A percentile compares a stretch with the other conserved stretches of the same genome.
Conservation (phyloP, 2,888 invertebrate genomes). For the Diplolepis rosae region DNA sequence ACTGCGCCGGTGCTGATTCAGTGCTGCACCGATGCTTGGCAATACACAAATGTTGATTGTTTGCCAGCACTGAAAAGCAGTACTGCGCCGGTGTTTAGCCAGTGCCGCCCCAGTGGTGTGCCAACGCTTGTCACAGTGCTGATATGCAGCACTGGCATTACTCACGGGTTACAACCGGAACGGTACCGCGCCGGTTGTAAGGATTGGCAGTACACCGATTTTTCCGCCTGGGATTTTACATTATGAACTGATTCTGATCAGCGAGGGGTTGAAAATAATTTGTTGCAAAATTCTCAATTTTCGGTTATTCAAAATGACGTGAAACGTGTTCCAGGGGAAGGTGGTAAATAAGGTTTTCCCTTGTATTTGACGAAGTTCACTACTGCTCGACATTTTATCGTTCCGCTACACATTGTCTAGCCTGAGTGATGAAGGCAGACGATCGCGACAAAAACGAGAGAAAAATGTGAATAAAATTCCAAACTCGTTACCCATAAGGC, state of each 20-base stretch:
- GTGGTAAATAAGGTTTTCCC: slow-evolving; percentile 23
- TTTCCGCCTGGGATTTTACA: too few species aligned
- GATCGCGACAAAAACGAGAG: slow-evolving; percentile 41
- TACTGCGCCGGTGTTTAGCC: too few species aligned
- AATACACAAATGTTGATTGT: too few species aligned
- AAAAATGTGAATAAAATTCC: slow-evolving; percentile 7
- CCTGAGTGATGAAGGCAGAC: slow-evolving; percentile 49
- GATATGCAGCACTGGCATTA: too few species aligned
- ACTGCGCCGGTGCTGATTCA: too few species aligned
- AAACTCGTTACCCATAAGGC: not conserved
- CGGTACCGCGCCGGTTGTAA: too few species aligned
- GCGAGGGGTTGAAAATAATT: slow-evolving; percentile 20
- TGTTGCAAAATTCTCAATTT: slow-evolving; percentile 29
- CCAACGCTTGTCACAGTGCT: too few species aligned
- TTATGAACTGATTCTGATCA: slow-evolving; percentile 1
- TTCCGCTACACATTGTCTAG: slow-evolving; percentile 46
- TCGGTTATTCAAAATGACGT: slow-evolving; percentile 24
- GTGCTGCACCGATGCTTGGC: too few species aligned
- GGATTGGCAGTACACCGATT: too few species aligned
- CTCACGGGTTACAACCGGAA: too few species aligned
- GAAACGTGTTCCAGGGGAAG: slow-evolving; percentile 5
- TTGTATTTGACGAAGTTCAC: slow-evolving; percentile 14
- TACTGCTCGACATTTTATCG: slow-evolving; percentile 38
- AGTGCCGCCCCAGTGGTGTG: too few species aligned
- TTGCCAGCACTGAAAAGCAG: too few species aligned